These are phyloP conservation scores for Actenoides hombroni DNA, from an alignment of 2,113 vertebrate genomes.

Conservation along the genomic window DNA sequence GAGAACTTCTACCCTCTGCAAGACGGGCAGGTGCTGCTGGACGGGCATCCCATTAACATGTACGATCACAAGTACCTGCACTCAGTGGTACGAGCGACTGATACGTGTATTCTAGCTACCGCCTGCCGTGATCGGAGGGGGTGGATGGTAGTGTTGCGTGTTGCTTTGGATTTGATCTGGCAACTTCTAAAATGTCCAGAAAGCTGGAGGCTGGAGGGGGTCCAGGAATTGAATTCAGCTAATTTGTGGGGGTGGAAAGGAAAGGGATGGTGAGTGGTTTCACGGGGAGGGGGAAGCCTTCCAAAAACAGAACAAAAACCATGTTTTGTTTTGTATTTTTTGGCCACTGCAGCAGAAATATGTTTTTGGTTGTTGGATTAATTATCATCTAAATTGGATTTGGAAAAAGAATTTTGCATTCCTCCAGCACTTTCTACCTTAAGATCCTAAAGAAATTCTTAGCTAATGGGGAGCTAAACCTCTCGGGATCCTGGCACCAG, in stretches of 20 bases:
- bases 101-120: background rate
- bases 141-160: background rate
- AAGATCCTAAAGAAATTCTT: background rate
- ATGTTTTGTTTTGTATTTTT: background rate
- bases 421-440: background rate
- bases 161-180: background rate
- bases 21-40: slow-evolving; percentile 88
- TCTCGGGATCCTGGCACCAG: background rate
- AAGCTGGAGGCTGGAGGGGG: background rate
- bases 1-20: slow-evolving; percentile 93
- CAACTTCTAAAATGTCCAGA: background rate
- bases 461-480: background rate
- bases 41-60: slow-evolving; percentile 81
- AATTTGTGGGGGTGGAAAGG: background rate
- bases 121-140: background rate
- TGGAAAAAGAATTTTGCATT: background rate
- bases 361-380: background rate
- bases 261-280: background rate
- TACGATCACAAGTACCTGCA: slow-evolving; percentile 91
- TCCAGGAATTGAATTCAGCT: background rate
- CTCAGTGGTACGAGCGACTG: slow-evolving; percentile 81
- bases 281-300: background rate
- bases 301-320: background rate
- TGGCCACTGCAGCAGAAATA: background rate
- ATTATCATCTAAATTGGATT: background rate